phyloP scores from a whole-genome alignment of 1,140 invertebrate species.

The Atta colombica region DNA sequence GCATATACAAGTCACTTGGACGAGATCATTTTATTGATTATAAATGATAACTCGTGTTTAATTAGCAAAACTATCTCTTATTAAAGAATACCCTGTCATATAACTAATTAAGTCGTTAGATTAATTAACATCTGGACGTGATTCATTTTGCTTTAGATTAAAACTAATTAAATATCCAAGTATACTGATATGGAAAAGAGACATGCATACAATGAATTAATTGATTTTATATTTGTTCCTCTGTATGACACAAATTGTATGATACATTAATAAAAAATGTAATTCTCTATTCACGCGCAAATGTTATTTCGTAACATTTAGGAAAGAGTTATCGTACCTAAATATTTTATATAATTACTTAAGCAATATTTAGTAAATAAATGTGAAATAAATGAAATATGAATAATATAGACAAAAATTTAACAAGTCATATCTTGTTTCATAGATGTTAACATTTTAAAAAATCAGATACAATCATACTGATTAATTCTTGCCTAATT shows the following conservation, averaged over 20 bases:
- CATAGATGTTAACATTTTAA: no score
- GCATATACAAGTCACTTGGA: background rate
- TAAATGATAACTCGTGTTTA: slow-evolving; percentile 41
- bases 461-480: no score
- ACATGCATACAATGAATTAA: background rate
- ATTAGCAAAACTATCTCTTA: slow-evolving; percentile 51
- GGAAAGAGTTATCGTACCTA: no score
- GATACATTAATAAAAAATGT: slow-evolving; percentile 7
- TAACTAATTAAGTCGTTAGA: slow-evolving; percentile 5
- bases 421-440: no score
- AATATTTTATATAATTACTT: no score
- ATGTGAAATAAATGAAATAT: no score
- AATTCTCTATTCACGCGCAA: background rate
- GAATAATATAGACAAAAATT: no score
- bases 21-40: slow-evolving; percentile 57
- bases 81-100: slow-evolving; percentile 14
- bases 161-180: slow-evolving; percentile 9
- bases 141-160: background rate
- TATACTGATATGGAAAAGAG: background rate
- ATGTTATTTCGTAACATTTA: slow-evolving; percentile 26
- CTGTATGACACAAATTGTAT: background rate
- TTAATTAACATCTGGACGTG: background rate
- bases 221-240: background rate
- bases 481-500: no score
- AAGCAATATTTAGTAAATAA: no score